Percentiles rank a stretch among this genome's conserved stretches.
These are phyloP conservation scores for Regulus satrapa DNA, from an alignment of 2,113 vertebrate genomes.

Conservation along the genomic window DNA sequence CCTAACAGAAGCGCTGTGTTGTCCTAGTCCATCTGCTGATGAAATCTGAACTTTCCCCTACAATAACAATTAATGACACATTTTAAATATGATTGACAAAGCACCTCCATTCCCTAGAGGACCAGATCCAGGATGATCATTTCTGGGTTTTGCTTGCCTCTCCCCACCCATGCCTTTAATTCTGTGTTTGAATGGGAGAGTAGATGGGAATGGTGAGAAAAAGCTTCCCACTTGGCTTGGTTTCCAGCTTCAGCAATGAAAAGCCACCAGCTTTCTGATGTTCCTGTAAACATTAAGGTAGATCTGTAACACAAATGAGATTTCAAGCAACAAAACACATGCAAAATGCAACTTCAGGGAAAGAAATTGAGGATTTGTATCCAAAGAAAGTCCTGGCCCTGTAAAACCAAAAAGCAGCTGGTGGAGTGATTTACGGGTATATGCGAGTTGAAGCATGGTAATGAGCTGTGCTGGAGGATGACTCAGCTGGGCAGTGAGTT, in stretches of 20 bases:
- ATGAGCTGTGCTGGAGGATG: background rate
- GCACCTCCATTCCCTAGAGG: background rate
- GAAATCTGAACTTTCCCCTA: background rate
- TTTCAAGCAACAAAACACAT: background rate
- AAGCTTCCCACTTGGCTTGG: background rate
- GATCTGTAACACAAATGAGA: background rate
- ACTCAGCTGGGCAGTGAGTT: slow-evolving; percentile 24
- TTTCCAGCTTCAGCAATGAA: background rate
- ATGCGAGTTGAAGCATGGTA: background rate
- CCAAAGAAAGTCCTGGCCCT: background rate
- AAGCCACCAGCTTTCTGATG: background rate
- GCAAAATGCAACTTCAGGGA: background rate
- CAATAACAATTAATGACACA: background rate
- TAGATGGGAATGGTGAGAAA: background rate
- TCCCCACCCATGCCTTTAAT: background rate
- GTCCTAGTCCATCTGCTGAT: background rate
- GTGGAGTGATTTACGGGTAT: background rate
- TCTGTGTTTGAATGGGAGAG: background rate
- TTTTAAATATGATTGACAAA: background rate
- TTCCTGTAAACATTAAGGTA: background rate
- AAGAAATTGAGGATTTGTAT: background rate
- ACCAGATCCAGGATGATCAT: background rate
- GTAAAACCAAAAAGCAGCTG: background rate
- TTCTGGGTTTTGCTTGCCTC: background rate
- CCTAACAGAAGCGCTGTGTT: background rate